Base-by-base conservation (phyloP, 2,797 vertebrate species). In the Eurystomus glaucurus region DNA sequence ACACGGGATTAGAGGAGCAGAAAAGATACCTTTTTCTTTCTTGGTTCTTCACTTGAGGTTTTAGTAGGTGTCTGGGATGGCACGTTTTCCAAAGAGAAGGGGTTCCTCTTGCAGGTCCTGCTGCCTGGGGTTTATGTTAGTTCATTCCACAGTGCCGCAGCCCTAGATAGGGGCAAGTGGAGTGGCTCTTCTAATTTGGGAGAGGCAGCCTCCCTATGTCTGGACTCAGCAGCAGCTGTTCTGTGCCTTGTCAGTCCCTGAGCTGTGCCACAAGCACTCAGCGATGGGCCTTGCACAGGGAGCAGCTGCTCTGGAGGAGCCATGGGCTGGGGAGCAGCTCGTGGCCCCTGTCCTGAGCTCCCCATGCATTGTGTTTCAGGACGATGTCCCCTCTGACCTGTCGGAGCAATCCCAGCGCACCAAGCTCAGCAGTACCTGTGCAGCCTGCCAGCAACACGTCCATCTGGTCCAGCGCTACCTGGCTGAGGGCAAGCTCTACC, bases 381-480 rank as follows among this genome's bases (percentile, higher is more conserved):
- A 95, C 1, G 93, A 95, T 29, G 95, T 29, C 33, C 52, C 87
- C 0, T 54, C 21, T 1, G 95, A 95, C 39, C 81, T 58, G 5
- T 37, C 2, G 0, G 97, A 98, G 78, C 91, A 2, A 18, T 81
- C 95, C 2, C 46, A 91, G 78, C 72, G 79, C 29, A 89, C 33
- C 85, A 48, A 85, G 0, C 98, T 96, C 92, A 99, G 98, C 97
- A 99, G 99, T 95, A 98, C 97, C 25, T 99, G 99, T 0, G 71
- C 99, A 0, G 98, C 98, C 97, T 99, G 99, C 96, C 98, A 98
- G 95, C 99, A 99, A 92, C 99, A 99, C 1, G 99, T 99, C 75
- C 99, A 99, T 88, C 98, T 99, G 98, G 99, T 99, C 92, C 99
- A 99, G 98, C 99, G 99, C 83, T 99, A 99, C 97, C 98, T 99